Conservation (phyloP, 2,113 vertebrate species). For the Diphyllodes magnificus region DNA sequence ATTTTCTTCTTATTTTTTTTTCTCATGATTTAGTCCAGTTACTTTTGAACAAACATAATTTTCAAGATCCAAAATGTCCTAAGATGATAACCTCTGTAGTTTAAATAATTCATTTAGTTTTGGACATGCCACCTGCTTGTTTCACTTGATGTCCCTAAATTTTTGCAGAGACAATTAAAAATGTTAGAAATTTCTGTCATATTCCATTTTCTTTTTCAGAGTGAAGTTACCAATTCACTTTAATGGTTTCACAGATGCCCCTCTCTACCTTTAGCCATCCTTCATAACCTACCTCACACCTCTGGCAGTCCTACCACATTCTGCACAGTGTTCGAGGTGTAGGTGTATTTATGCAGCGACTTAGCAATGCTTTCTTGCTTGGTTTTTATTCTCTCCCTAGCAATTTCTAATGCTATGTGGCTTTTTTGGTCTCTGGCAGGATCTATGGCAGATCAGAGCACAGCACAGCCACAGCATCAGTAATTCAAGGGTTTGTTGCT, state of each 20-base stretch:
- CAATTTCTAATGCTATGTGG: not conserved
- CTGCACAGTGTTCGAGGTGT: not conserved
- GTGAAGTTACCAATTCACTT: not conserved
- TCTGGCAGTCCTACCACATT: not conserved
- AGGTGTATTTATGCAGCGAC: not conserved
- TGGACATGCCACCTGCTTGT: rapidly evolving
- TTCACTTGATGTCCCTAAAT: not conserved
- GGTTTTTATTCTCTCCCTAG: not conserved
- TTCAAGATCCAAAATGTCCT: not conserved
- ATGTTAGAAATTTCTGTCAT: not conserved
- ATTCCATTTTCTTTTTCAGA: not conserved
- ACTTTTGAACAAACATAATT: not conserved
- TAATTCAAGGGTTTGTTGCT: not conserved
- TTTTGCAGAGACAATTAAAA: not conserved
- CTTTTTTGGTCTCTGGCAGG: not conserved
- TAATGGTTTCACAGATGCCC: not conserved
- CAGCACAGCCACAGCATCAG: not conserved
- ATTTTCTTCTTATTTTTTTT: not conserved
- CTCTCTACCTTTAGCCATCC: not conserved
- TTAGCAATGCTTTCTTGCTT: not conserved
- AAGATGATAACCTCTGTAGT: not conserved
- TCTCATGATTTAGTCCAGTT: not conserved
- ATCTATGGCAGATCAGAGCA: not conserved
- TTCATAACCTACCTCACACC: not conserved
- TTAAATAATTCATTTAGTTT: not conserved